phyloP scores from a whole-genome alignment of 2,888 invertebrate species.

The Stegophylla sp. region DNA sequence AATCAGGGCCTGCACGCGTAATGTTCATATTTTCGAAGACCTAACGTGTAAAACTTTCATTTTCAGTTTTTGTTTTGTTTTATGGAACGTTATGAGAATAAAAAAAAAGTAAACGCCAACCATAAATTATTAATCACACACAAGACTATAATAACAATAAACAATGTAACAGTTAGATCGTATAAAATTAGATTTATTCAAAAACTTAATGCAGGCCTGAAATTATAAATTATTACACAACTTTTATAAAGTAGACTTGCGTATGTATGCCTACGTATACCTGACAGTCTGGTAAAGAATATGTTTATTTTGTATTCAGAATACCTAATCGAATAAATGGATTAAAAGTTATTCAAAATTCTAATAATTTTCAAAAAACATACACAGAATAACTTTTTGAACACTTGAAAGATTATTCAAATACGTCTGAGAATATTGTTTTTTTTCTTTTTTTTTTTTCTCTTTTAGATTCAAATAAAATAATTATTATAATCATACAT shows the following conservation, averaged over 20 bases:
- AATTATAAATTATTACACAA: neutral
- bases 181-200: constrained; percentile 14
- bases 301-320: too few species aligned
- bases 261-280: neutral
- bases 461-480: too few species aligned
- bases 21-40: constrained; percentile 20
- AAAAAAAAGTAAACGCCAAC: neutral
- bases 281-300: too few species aligned
- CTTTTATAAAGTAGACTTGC: too few species aligned
- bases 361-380: too few species aligned
- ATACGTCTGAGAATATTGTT: too few species aligned
- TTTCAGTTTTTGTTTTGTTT: constrained; percentile 1
- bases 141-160: constrained; percentile 24
- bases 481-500: too few species aligned
- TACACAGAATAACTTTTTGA: too few species aligned
- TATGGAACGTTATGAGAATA: neutral
- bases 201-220: neutral
- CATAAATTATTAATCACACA: constrained; percentile 35
- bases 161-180: constrained; percentile 5
- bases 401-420: too few species aligned
- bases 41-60: constrained; percentile 28
- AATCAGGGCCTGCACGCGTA: constrained; percentile 21
- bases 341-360: too few species aligned
- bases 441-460: too few species aligned
- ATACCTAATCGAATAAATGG: too few species aligned